Conservation (phyloP, 2,797 vertebrate genomes). For the Lagorchestes hirsutus region DNA sequence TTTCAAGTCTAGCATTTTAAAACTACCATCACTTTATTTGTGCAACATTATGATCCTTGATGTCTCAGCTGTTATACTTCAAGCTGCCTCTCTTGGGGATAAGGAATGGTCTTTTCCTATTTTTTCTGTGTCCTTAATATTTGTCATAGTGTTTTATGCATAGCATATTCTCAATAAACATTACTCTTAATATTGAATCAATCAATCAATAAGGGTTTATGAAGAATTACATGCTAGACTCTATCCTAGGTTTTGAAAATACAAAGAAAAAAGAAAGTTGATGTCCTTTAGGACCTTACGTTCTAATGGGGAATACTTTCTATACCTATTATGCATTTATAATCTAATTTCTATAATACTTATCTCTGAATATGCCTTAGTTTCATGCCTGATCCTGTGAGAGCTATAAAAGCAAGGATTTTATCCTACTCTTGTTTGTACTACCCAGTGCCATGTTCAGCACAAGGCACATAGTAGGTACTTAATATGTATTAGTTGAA, state of each 20-base stretch:
- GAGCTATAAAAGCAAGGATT: not conserved
- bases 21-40: not conserved
- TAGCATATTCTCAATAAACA: not conserved
- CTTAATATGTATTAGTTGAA: not conserved
- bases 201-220: not conserved
- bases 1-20: not conserved
- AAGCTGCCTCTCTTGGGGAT: not conserved
- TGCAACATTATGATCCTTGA: not conserved
- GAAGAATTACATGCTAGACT: not conserved
- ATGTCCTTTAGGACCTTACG: not conserved
- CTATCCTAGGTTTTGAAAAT: not conserved
- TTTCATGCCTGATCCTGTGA: not conserved
- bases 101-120: not conserved
- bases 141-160: not conserved
- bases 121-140: not conserved
- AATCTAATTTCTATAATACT: not conserved
- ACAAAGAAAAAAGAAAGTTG: not conserved
- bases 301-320: not conserved
- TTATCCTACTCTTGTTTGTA: not conserved
- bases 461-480: not conserved
- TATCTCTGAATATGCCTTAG: not conserved
- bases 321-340: not conserved
- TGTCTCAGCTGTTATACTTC: not conserved
- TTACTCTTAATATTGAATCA: not conserved
- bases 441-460: not conserved